Conservation (phyloP, 1,140 invertebrate genomes). For the Drosophila hydei region DNA sequence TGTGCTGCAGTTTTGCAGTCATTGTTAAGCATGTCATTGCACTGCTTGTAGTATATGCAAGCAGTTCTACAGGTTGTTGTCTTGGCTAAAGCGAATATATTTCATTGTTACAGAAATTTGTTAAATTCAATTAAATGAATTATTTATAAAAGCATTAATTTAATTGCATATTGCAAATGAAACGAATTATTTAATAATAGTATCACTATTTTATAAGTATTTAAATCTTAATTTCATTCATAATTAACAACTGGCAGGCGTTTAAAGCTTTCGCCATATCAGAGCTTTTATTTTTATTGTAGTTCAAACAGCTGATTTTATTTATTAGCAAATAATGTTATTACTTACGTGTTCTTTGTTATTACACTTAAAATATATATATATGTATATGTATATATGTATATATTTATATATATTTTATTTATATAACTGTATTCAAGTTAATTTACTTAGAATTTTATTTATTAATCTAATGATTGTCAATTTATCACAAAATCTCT, state of each 20-base stretch:
- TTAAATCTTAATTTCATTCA: too few species aligned
- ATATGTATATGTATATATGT: too few species aligned
- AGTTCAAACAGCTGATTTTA: constrained; percentile 42
- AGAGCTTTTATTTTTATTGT: constrained; percentile 32
- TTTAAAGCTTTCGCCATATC: neutral
- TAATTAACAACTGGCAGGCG: neutral
- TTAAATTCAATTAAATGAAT: neutral
- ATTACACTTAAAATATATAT: neutral
- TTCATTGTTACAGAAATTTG: neutral
- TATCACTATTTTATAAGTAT: too few species aligned
- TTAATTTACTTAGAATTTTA: neutral
- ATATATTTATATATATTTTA: too few species aligned
- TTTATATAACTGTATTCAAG: too few species aligned
- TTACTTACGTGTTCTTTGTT: constrained; percentile 1
- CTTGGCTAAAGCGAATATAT: too few species aligned
- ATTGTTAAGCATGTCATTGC: neutral
- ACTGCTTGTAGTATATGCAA: neutral
- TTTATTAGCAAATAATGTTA: neutral
- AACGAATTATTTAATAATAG: too few species aligned
- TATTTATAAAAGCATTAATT: too few species aligned
- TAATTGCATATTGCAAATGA: too few species aligned
- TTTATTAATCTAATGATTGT: neutral
- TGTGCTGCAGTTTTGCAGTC: neutral
- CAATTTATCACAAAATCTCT: neutral
- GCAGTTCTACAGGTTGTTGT: too few species aligned